These are phyloP conservation scores for Cygnus atratus DNA, from an alignment of 2,113 vertebrate genomes.

Conservation along the genomic window DNA sequence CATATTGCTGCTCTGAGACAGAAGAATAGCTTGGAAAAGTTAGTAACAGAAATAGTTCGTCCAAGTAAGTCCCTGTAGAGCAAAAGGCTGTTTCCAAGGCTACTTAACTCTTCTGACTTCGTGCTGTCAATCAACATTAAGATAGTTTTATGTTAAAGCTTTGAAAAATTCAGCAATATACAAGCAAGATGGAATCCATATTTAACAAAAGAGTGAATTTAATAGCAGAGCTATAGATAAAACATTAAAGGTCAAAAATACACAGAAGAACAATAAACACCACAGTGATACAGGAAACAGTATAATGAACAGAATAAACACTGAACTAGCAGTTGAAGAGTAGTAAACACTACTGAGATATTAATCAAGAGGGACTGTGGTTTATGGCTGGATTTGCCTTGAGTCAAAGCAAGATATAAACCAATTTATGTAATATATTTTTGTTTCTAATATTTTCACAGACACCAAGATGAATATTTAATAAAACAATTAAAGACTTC, in stretches of 20 bases:
- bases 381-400: conserved; percentile 63
- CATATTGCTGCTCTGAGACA: not conserved
- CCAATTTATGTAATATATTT: conserved; percentile 71
- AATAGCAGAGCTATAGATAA: conserved; percentile 47
- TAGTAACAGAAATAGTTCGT: not conserved
- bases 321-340: conserved; percentile 45
- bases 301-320: conserved; percentile 76
- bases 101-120: not conserved
- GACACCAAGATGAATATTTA: conserved; percentile 77
- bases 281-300: conserved; percentile 58
- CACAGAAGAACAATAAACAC: conserved; percentile 73
- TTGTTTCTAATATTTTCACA: conserved; percentile 74
- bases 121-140: not conserved
- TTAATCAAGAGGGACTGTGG: conserved; percentile 71
- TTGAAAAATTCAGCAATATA: conserved; percentile 4
- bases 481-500: conserved; percentile 76
- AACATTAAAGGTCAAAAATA: conserved; percentile 76
- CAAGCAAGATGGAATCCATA: not conserved
- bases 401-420: conserved; percentile 68
- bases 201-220: conserved; percentile 1
- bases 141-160: not conserved
- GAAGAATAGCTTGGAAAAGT: not conserved
- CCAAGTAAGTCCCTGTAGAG: not conserved
- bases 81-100: not conserved
- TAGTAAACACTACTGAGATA: conserved; percentile 56